Conservation (phyloP, 2,888 invertebrate genomes). For the Deilephila porcellus region DNA sequence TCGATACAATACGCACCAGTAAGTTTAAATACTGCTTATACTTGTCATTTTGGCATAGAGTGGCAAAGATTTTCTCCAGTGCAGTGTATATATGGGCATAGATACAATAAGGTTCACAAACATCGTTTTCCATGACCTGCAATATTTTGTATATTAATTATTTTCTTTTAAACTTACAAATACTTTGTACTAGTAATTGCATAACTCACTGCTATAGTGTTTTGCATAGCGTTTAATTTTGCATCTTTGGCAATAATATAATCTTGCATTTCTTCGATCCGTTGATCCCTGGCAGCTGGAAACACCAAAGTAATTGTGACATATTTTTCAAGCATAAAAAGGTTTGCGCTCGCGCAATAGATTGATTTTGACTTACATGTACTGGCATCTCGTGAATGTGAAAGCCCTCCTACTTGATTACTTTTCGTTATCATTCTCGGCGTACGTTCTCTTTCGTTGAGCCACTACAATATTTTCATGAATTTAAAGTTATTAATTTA, state of each 20-base stretch:
- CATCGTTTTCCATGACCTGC: conserved; percentile 78
- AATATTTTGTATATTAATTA: background rate
- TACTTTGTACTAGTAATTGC: background rate
- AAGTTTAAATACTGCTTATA: conserved; percentile 72
- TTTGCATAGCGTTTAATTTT: conserved; percentile 75
- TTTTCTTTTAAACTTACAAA: background rate
- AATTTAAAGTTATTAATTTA: too few species aligned
- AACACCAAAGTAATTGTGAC: conserved; percentile 32
- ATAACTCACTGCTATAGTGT: conserved; percentile 68
- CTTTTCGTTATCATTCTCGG: conserved; percentile 51
- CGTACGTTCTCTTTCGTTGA: conserved; percentile 41
- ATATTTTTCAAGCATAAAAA: background rate
- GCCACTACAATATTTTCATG: conserved; percentile 45
- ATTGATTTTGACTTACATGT: conserved; percentile 42
- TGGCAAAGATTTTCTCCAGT: conserved; percentile 75
- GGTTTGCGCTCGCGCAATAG: background rate
- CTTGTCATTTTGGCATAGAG: conserved; percentile 72
- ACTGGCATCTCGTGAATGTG: conserved; percentile 44
- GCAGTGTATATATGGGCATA: conserved; percentile 79
- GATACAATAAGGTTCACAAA: conserved; percentile 77
- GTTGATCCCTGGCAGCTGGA: conserved; percentile 63
- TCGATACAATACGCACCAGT: conserved; percentile 55
- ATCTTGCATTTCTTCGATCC: conserved; percentile 72
- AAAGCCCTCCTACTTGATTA: conserved; percentile 44
- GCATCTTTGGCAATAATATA: conserved; percentile 73